Evolutionary conservation across 1,140 invertebrate genomes (phyloP).

Genomic region (Orussus abietinus): DNA sequence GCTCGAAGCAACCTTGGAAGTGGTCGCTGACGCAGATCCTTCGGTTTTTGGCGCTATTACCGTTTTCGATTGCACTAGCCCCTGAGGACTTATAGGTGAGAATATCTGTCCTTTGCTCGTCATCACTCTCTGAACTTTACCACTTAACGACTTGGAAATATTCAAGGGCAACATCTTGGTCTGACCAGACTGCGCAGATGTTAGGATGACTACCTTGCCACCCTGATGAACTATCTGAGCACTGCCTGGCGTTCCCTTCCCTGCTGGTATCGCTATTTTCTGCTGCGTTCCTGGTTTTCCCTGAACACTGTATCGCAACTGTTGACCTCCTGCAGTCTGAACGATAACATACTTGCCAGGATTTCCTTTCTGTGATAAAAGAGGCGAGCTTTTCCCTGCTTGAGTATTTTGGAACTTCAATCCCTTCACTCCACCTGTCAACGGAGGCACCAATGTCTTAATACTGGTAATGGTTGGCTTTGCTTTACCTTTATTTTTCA

Average conservation of each 20-base stretch:
- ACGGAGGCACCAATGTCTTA: slow-evolving; percentile 41
- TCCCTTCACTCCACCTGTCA: slow-evolving; percentile 36
- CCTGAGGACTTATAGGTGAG: slow-evolving; percentile 25
- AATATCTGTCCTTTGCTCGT: slow-evolving; percentile 40
- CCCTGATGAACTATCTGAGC: slow-evolving; percentile 44
- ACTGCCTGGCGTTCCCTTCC: slow-evolving; percentile 35
- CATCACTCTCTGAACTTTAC: slow-evolving; percentile 52
- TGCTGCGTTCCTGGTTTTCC: slow-evolving; percentile 29
- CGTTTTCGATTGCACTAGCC: slow-evolving; percentile 49
- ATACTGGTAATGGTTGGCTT: slow-evolving; percentile 49
- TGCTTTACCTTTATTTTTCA: slow-evolving; percentile 44
- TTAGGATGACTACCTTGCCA: slow-evolving; percentile 44
- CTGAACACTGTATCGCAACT: slow-evolving; percentile 40
- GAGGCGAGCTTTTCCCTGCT: slow-evolving; percentile 24
- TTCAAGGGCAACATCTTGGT: slow-evolving; percentile 38
- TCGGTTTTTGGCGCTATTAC: slow-evolving; percentile 46
- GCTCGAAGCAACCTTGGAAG: slow-evolving; percentile 49
- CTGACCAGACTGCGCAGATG: slow-evolving; percentile 36
- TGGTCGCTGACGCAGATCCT: slow-evolving; percentile 28
- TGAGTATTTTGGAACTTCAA: slow-evolving; percentile 36
- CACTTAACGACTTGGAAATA: slow-evolving; percentile 30
- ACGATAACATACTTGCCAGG: slow-evolving; percentile 62
- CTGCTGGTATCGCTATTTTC: slow-evolving; percentile 32
- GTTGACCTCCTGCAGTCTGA: slow-evolving; percentile 48
- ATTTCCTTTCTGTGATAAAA: slow-evolving; percentile 43